Percentiles rank a stretch among this genome's conserved stretches.
phyloP scores from a whole-genome alignment of 2,888 invertebrate species.

The Folsomia candida region DNA sequence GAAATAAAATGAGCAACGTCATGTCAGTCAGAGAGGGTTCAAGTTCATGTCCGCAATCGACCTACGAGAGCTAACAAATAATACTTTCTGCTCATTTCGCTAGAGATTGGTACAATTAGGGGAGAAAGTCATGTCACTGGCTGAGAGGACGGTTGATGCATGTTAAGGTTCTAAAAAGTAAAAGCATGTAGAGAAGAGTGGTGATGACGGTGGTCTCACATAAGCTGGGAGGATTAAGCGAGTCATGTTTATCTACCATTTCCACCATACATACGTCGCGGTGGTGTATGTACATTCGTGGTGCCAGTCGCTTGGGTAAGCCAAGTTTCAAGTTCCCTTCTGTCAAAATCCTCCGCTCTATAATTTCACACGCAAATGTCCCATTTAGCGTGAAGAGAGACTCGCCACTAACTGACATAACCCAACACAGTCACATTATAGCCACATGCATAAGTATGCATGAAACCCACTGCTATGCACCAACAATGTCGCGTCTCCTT shows the following conservation, averaged over 20 bases:
- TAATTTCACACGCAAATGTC: conserved; percentile 49
- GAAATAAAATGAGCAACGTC: background rate
- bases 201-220: background rate
- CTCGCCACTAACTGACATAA: conserved; percentile 9
- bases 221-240: conserved; percentile 1
- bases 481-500: background rate
- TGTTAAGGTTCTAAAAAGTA: conserved; percentile 1
- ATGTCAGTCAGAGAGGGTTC: too few species aligned
- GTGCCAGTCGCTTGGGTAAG: background rate
- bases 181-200: background rate
- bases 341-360: conserved; percentile 30
- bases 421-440: background rate
- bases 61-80: background rate
- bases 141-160: background rate
- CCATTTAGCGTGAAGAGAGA: conserved; percentile 36
- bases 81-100: background rate
- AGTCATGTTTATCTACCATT: conserved; percentile 18
- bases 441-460: background rate
- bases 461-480: background rate
- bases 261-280: background rate
- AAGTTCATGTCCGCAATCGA: too few species aligned
- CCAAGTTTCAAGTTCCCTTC: background rate
- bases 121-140: background rate
- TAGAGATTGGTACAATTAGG: background rate
- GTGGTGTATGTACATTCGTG: background rate